Percentiles rank a stretch among this genome's conserved stretches.
Conservation (phyloP, 2,888 invertebrate species). For the Lacanobia oleracea region DNA sequence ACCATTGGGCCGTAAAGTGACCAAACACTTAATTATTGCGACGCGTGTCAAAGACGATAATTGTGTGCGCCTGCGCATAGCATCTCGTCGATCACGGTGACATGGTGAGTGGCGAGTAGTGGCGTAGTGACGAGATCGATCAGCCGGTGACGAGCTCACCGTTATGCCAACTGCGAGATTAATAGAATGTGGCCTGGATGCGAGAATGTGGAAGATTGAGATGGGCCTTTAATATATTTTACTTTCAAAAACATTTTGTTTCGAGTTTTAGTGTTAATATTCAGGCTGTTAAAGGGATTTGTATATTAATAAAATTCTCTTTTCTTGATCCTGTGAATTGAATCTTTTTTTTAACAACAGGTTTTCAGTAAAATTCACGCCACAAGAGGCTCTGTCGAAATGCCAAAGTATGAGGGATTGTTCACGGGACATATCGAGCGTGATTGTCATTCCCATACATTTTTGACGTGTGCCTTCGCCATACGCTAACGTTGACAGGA, state of each 20-base stretch:
- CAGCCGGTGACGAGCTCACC: constrained; percentile 45
- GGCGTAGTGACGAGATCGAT: constrained; percentile 42
- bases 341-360: too few species aligned
- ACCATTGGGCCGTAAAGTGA: constrained; percentile 19
- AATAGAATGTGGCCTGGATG: constrained; percentile 36
- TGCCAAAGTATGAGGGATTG: too few species aligned
- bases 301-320: too few species aligned
- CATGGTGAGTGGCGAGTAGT: constrained; percentile 15
- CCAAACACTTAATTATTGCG: constrained; percentile 25
- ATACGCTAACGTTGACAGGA: too few species aligned
- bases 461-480: too few species aligned
- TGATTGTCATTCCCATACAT: too few species aligned
- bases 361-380: too few species aligned
- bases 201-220: constrained; percentile 10
- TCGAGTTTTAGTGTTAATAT: too few species aligned
- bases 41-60: constrained; percentile 47
- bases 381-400: too few species aligned
- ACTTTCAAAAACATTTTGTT: neutral
- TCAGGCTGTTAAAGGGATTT: too few species aligned
- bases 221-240: neutral
- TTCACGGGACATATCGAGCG: too few species aligned
- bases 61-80: constrained; percentile 38
- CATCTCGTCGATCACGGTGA: constrained; percentile 43
- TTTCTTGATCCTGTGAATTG: too few species aligned
- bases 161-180: constrained; percentile 50